Evolutionary conservation across 2,797 vertebrate species (phyloP).

Genomic region (Allobates femoralis): DNA sequence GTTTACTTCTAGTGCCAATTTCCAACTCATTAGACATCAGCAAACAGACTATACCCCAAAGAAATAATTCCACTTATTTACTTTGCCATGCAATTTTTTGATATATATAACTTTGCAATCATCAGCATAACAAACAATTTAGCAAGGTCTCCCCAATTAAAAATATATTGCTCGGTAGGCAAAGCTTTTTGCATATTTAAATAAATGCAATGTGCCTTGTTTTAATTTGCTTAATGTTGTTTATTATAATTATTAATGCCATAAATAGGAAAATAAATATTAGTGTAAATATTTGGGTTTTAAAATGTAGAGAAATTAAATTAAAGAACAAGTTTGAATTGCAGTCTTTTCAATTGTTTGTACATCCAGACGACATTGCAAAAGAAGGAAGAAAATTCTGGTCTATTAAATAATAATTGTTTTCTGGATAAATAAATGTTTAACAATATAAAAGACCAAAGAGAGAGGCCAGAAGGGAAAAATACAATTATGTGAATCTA

Average conservation of each 20-base stretch:
- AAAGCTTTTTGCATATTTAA: slow-evolving; percentile 16
- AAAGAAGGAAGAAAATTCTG: too few relatives aligned
- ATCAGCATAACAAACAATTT: slow-evolving; percentile 64
- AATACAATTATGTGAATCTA: too few relatives aligned
- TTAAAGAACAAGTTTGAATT: too few relatives aligned
- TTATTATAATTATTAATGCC: not conserved
- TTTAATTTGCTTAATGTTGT: not conserved
- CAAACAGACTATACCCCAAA: slow-evolving; percentile 63
- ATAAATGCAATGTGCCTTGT: not conserved
- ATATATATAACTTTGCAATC: slow-evolving; percentile 65
- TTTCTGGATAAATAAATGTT: too few relatives aligned
- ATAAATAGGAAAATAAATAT: not conserved
- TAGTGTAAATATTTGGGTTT: not conserved
- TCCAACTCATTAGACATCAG: slow-evolving; percentile 59
- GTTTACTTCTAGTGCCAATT: slow-evolving; percentile 53
- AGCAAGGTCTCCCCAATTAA: slow-evolving; percentile 36
- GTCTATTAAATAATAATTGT: too few relatives aligned
- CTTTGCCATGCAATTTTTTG: slow-evolving; percentile 63
- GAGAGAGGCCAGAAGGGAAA: too few relatives aligned
- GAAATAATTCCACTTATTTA: slow-evolving; percentile 64
- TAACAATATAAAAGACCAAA: too few relatives aligned
- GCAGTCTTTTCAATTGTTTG: too few relatives aligned
- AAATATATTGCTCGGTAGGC: not conserved
- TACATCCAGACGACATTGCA: not conserved
- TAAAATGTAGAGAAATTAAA: not conserved